phyloP scores from a whole-genome alignment of 2,888 invertebrate genomes.

The Pediacus dermestoides region DNA sequence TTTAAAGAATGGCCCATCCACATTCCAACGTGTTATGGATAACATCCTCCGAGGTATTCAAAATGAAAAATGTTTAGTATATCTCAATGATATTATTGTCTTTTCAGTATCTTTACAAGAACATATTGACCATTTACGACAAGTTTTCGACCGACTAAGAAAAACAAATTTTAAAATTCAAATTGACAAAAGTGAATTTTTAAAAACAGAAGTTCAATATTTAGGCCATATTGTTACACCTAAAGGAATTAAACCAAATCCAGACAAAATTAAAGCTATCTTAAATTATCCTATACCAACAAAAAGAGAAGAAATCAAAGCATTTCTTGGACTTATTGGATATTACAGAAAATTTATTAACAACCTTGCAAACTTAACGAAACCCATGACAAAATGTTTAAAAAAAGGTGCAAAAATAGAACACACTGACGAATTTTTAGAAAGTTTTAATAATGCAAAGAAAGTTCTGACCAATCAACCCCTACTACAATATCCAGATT shows the following conservation, averaged over 20 bases:
- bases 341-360: conserved; percentile 3
- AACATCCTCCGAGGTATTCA: too few species aligned
- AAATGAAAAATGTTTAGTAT: too few species aligned
- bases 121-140: too few species aligned
- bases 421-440: too few species aligned
- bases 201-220: conserved; percentile 15
- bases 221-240: conserved; percentile 17
- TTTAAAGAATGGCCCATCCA: conserved; percentile 24
- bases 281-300: conserved; percentile 12
- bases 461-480: conserved; percentile 14
- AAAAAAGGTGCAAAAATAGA: too few species aligned
- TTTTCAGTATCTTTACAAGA: too few species aligned
- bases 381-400: conserved; percentile 19
- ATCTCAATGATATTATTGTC: too few species aligned
- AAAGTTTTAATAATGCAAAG: conserved; percentile 16
- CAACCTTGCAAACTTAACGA: conserved; percentile 9
- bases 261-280: conserved; percentile 12
- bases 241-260: conserved; percentile 16
- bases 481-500: conserved; percentile 25
- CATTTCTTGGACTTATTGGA: conserved; percentile 2
- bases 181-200: conserved; percentile 18
- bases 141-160: conserved; percentile 12
- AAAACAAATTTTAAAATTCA: conserved; percentile 19
- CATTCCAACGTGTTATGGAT: conserved; percentile 22
- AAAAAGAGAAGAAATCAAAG: conserved; percentile 11